These are phyloP conservation scores for Tupaia tana DNA, from an alignment of 2,113 vertebrate genomes.

Conservation along the genomic window DNA sequence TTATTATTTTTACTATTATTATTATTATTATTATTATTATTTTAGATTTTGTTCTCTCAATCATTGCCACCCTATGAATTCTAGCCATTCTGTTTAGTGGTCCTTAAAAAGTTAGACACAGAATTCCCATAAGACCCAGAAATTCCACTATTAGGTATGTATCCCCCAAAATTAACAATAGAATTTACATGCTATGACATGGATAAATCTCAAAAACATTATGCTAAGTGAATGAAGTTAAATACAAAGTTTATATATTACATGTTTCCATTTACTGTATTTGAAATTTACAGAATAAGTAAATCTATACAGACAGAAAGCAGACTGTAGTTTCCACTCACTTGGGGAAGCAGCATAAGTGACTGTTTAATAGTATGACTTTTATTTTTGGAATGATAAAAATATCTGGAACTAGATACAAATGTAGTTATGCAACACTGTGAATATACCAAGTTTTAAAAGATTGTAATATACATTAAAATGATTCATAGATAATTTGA, in stretches of 20 bases:
- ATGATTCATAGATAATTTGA: background rate
- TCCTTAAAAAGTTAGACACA: slow-evolving; percentile 37
- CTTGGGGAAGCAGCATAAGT: background rate
- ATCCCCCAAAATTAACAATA: background rate
- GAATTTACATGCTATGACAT: background rate
- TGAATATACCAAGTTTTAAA: background rate
- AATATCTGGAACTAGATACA: background rate
- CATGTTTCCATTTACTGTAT: background rate
- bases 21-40: too few relatives aligned
- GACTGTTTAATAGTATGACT: background rate
- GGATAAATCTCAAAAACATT: slow-evolving; percentile 21
- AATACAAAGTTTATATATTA: background rate
- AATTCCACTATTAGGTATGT: background rate
- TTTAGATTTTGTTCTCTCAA: background rate
- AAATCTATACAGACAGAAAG: background rate
- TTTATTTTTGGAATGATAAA: background rate
- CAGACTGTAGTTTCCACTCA: background rate
- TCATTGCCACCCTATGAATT: background rate
- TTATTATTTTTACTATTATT: too few relatives aligned
- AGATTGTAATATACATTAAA: background rate
- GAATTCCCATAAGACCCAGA: background rate
- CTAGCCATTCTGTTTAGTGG: background rate
- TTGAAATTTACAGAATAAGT: background rate
- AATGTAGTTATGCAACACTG: background rate
- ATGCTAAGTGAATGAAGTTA: background rate